Base-by-base conservation (phyloP, 2,113 vertebrate species). In the Psittacula cyanocephala region DNA sequence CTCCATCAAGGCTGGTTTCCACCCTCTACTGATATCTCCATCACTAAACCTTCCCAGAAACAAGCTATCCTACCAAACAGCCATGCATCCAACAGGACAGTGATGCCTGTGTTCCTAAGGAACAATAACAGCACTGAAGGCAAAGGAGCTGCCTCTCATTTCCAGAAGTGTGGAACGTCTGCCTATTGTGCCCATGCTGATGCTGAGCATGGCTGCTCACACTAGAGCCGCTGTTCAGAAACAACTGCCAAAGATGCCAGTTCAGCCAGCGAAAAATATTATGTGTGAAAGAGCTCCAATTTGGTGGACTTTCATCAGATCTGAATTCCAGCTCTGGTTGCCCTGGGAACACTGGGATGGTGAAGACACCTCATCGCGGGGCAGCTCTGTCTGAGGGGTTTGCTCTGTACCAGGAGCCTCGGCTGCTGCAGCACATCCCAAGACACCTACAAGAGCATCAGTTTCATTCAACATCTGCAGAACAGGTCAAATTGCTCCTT, bases 291-390 rank as follows among this genome's bases (percentile, higher is more conserved):
- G 39, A 91, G 39, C 72, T 84, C 0, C 0, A 52, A 62, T 95
- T 88, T 72, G 18, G 81, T 93, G 95, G 92, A 95, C 83, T 92
- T 91, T 57, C 77, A 50, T 70, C 60, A 67, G 49, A 43, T 80
- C 31, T 74, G 43, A 90, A 86, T 94, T 92, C 41, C 76, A 78
- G 50, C 72, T 86, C 65, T 71, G 33, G 84, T 76, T 95, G 57
- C 80, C 86, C 65, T 82, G 70, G 94, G 84, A 94, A 96, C 84
- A 44, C 57, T 18, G 52, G 57, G 93, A 92, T 95, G 74, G 57
- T 87, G 69, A 95, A 79, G 89, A 44, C 19, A 35, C 11, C 25
- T 86, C 52, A 46, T 70, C 46, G 68, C 6, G 1, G 62, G 31
- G 33, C 77, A 81, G 84, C 77, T 92, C 84, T 89, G 67, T 86